Evolutionary conservation across 2,888 invertebrate genomes (phyloP).

Genomic region (Oxytorus armatus): DNA sequence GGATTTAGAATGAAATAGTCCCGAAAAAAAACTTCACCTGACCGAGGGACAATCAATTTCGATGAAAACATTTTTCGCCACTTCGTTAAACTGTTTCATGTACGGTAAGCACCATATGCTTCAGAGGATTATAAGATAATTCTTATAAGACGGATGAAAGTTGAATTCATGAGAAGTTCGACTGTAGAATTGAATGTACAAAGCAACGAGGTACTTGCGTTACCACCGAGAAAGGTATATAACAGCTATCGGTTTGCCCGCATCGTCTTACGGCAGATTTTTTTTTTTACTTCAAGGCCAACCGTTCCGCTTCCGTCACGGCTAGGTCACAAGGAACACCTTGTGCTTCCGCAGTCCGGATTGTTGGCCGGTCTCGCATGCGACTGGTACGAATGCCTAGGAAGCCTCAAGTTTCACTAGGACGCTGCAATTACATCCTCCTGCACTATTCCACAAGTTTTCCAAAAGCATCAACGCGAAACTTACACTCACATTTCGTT

Average conservation of each 20-base stretch:
- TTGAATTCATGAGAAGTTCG: background rate
- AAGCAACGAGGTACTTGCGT: conserved; percentile 12
- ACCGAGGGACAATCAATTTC: no score
- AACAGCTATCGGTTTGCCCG: conserved; percentile 40
- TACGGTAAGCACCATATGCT: no score
- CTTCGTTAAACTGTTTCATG: no score
- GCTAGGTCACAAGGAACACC: conserved; percentile 54
- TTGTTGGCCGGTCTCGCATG: background rate
- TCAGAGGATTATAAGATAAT: background rate
- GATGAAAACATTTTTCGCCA: no score
- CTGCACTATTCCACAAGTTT: background rate
- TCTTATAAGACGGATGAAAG: background rate
- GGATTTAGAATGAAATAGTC: no score
- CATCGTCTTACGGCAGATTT: conserved; percentile 49
- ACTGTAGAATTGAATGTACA: background rate
- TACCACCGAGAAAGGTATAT: background rate
- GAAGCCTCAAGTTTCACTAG: conserved; percentile 51
- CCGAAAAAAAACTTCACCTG: no score
- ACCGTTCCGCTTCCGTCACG: conserved; percentile 67
- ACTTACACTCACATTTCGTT: conserved; percentile 13
- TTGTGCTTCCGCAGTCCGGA: conserved; percentile 3
- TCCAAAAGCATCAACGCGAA: conserved; percentile 10
- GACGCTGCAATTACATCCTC: conserved; percentile 33
- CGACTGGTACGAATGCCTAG: background rate
- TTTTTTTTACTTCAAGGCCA: conserved; percentile 63